phyloP scores from a whole-genome alignment of 2,888 invertebrate species.

The Cataglyphis cursor region DNA sequence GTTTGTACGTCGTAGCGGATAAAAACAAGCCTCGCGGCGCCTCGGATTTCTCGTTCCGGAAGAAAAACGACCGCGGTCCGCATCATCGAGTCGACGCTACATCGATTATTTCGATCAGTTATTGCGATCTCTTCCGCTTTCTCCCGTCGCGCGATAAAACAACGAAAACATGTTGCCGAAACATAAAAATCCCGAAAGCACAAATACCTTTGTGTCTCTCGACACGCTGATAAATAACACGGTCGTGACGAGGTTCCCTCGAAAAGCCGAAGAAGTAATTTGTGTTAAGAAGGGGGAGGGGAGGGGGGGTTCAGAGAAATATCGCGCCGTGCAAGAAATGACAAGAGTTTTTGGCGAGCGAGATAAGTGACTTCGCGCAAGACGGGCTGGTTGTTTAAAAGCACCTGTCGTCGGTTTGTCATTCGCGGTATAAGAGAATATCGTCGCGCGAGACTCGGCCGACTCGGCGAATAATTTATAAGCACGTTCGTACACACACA shows the following conservation, averaged over 20 bases:
- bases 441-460: constrained; percentile 26
- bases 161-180: constrained; percentile 23
- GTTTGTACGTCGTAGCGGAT: constrained; percentile 58
- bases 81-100: constrained; percentile 4
- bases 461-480: constrained; percentile 64
- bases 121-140: neutral
- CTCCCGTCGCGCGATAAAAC: neutral
- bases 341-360: constrained; percentile 40
- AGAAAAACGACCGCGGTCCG: neutral
- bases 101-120: constrained; percentile 10
- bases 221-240: constrained; percentile 37
- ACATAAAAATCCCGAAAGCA: neutral
- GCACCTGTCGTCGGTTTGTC: constrained; percentile 73
- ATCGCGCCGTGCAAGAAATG: constrained; percentile 8
- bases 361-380: constrained; percentile 20
- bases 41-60: constrained; percentile 12
- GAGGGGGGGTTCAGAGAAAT: neutral
- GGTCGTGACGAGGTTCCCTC: neutral
- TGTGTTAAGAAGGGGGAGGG: constrained; percentile 1
- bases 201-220: neutral
- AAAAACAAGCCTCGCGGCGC: constrained; percentile 54
- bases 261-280: neutral
- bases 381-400: constrained; percentile 26
- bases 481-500: neutral
- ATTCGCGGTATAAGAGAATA: constrained; percentile 53